Conservation (phyloP, 2,888 invertebrate genomes). For the Apodemia duryi region DNA sequence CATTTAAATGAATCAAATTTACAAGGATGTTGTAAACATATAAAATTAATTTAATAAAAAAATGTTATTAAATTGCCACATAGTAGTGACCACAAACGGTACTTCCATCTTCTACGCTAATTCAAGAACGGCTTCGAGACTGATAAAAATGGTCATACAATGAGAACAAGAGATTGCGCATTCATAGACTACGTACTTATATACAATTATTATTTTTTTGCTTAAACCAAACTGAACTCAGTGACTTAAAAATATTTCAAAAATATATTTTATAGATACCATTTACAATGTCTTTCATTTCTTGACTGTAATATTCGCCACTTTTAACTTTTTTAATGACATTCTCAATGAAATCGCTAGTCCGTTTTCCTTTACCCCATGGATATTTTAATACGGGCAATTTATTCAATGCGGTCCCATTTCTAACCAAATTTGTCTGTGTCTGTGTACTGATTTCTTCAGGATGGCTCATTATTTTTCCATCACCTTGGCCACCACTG, state of each 20-base stretch:
- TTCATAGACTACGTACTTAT: too few relatives aligned
- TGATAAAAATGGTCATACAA: too few relatives aligned
- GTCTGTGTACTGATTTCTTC: conserved; percentile 3
- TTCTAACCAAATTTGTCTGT: neutral
- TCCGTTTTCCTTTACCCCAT: conserved; percentile 55
- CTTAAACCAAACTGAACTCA: too few relatives aligned
- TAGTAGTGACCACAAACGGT: too few relatives aligned
- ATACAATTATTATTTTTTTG: too few relatives aligned
- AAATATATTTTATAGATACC: conserved; percentile 17
- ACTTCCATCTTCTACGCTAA: too few relatives aligned
- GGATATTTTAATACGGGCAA: conserved; percentile 30
- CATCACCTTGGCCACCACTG: neutral
- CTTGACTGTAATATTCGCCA: conserved; percentile 57
- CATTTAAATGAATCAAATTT: too few relatives aligned
- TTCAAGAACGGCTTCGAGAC: too few relatives aligned
- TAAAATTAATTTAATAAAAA: too few relatives aligned
- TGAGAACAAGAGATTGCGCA: neutral
- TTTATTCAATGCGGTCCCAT: neutral
- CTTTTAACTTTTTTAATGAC: conserved; percentile 56
- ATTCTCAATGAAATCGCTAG: conserved; percentile 63
- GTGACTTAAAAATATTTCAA: neutral
- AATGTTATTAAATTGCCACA: too few relatives aligned
- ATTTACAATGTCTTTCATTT: conserved; percentile 30
- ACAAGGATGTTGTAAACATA: too few relatives aligned
- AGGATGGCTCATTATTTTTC: neutral